Conservation (phyloP, 1,140 invertebrate species). For the Drosophila mayri region DNA sequence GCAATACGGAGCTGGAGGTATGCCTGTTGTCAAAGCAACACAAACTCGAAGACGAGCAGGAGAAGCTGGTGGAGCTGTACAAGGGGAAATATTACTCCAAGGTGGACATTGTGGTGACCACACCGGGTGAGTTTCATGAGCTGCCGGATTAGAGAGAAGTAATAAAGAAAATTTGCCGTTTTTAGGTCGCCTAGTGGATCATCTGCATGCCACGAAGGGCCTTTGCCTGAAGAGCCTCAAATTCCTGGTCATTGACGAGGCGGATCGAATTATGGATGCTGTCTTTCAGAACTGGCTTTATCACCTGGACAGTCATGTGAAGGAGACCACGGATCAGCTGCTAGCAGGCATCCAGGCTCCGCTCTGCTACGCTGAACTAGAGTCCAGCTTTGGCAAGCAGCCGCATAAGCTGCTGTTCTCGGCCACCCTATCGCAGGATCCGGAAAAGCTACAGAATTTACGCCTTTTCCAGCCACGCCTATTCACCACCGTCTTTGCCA, state of each 20-base stretch:
- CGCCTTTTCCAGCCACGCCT: conserved; percentile 96
- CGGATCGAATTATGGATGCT: conserved; percentile 96
- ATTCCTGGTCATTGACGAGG: conserved; percentile 98
- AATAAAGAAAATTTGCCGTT: background rate
- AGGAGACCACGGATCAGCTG: conserved; percentile 71
- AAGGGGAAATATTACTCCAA: conserved; percentile 85
- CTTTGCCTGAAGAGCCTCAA: conserved; percentile 92
- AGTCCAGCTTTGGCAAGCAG: conserved; percentile 54
- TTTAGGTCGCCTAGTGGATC: conserved; percentile 94
- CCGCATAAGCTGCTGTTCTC: conserved; percentile 98
- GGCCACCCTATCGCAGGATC: conserved; percentile 97
- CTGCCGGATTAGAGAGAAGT: fast-evolving
- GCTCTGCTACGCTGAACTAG: conserved; percentile 71
- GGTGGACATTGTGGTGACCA: conserved; percentile 96
- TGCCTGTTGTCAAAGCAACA: conserved; percentile 90
- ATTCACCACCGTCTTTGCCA: conserved; percentile 90
- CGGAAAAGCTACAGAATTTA: conserved; percentile 95
- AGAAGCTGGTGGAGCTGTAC: conserved; percentile 90
- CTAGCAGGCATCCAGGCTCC: conserved; percentile 68
- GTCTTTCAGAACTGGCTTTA: conserved; percentile 95
- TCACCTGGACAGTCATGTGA: conserved; percentile 88
- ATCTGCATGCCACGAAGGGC: conserved; percentile 94
- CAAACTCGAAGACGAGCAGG: conserved; percentile 91
- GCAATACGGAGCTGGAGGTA: conserved; percentile 90
- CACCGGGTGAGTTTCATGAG: conserved; percentile 86